Base-by-base conservation (phyloP, 2,888 invertebrate genomes). In the Pristionchus exspectatus region DNA sequence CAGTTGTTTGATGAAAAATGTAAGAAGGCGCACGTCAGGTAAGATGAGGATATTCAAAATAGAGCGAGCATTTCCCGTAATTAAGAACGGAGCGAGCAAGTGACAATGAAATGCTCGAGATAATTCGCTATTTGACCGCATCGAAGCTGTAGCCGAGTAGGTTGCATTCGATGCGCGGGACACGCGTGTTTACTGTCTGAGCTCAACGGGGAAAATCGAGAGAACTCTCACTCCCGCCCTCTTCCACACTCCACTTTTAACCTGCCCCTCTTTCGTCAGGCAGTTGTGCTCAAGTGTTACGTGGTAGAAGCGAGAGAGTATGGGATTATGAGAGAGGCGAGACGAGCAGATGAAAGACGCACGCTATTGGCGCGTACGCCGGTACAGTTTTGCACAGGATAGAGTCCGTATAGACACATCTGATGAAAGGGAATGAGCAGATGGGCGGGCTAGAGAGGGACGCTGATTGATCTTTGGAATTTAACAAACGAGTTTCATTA, bases 221-320 rank as follows among this genome's bases (percentile, higher is more conserved):
- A 12, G 16, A 30, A 63, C 18, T 18, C 24, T 4, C 18, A 33
- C 69, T 18, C 33, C 16, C 14, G 2, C 14, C 69, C 30, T 1
- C 69, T 30, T 30, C 30, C 69, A 14, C 30, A 72, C 69, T 66
- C 69, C 27, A 27, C 69, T 72, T 30, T 72, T 30, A 72, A 72
- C 69, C 27, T 72, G 12, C 69, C 69, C 30, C 27, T 18, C 69
- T 72, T 72, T 72, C 69, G 69, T 72, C 69, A 72, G 69, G 38
- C 2, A 4, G 14, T 24, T 77, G 77, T 77, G 77, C 44, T 0
- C 3, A 44, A 77, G 38, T 44, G 77, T 77, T 63, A 77, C 77
- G n/a, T 1, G 3, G 0, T 9, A 44, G 1, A 24, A 16, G 12
- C 44, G 44, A 77, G 77, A 77, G 44, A 77, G 24, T 9, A n/a